Conservation (phyloP, 92 coral and sea anemone genomes). For the Paragorgia papillata region DNA sequence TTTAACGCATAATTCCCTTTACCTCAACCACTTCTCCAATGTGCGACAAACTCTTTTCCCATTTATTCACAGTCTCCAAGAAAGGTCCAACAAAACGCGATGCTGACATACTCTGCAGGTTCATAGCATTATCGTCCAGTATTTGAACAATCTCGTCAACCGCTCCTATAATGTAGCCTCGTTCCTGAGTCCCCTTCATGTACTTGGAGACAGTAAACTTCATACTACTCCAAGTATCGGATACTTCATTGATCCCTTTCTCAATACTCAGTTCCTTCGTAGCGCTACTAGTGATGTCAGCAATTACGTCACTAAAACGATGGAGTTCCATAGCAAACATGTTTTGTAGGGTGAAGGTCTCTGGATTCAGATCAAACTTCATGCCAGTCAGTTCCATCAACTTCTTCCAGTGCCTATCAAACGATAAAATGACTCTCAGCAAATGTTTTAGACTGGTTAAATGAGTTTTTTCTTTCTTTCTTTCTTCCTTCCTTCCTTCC, state of each 20-base stretch:
- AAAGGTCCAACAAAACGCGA: constrained; percentile 99
- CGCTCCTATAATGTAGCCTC: constrained; percentile 89
- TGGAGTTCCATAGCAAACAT: constrained; percentile 99
- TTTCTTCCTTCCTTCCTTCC: constrained; percentile 6
- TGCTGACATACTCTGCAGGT: constrained; percentile 98
- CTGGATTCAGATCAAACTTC: constrained; percentile 99
- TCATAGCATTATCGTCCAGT: constrained; percentile 96
- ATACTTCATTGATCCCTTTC: constrained; percentile 92
- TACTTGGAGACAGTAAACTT: constrained; percentile 93
- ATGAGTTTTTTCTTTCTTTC: background rate
- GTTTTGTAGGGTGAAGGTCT: constrained; percentile 97
- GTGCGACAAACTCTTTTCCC: constrained; percentile 99
- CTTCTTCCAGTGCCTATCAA: constrained; percentile 92
- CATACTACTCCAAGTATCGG: constrained; percentile 93
- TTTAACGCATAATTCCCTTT: too few relatives aligned
- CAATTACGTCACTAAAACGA: constrained; percentile 97
- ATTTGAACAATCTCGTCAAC: constrained; percentile 97
- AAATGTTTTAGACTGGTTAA: constrained; percentile 43
- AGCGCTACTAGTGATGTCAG: constrained; percentile 99
- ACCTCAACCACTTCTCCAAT: constrained; percentile 99
- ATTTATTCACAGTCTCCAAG: constrained; percentile 95
- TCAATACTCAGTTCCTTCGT: constrained; percentile 98
- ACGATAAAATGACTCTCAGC: background rate
- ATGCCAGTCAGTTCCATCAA: constrained; percentile 99
- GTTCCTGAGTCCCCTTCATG: constrained; percentile 99